phyloP scores from a whole-genome alignment of 2,888 invertebrate genomes.

The Heterodera filipjevi region DNA sequence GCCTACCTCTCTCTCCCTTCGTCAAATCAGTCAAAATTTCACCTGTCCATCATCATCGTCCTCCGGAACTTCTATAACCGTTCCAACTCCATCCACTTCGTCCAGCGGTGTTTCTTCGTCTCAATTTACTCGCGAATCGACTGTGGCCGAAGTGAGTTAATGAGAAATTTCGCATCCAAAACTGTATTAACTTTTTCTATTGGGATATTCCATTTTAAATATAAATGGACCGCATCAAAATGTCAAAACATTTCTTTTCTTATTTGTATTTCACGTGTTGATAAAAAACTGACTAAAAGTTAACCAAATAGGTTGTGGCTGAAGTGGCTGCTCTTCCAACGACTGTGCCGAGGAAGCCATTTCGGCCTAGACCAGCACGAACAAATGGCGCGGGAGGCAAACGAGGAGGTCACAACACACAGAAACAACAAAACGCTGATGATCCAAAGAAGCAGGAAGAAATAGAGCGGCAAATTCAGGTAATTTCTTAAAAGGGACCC shows the following conservation, averaged over 20 bases:
- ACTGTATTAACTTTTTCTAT: not conserved
- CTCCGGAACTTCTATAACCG: not conserved
- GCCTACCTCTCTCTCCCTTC: not conserved
- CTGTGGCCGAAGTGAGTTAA: slow-evolving; percentile 21
- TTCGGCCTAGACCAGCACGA: slow-evolving; percentile 23
- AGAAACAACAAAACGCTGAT: slow-evolving; percentile 25
- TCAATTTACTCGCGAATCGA: slow-evolving; percentile 16
- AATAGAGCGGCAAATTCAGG: slow-evolving; percentile 42
- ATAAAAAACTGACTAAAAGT: too few species aligned
- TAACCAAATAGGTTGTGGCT: slow-evolving; percentile 34
- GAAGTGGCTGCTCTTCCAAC: slow-evolving; percentile 28
- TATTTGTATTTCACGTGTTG: too few species aligned
- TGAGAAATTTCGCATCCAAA: too few species aligned
- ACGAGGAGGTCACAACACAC: not conserved
- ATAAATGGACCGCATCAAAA: too few species aligned
- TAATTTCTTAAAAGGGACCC: not conserved
- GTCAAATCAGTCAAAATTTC: slow-evolving; percentile 27
- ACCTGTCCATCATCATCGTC: not conserved
- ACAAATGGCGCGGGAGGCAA: not conserved
- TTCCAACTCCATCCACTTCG: not conserved
- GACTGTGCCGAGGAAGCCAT: slow-evolving; percentile 20
- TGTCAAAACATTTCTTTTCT: too few species aligned
- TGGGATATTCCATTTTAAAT: not conserved
- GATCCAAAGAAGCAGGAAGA: slow-evolving; percentile 43
- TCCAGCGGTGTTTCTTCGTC: not conserved